Evolutionary conservation across 2,888 invertebrate species (phyloP), one percentile per base, ranked within the genome.

Genomic region (Melanostoma mellinum): DNA sequence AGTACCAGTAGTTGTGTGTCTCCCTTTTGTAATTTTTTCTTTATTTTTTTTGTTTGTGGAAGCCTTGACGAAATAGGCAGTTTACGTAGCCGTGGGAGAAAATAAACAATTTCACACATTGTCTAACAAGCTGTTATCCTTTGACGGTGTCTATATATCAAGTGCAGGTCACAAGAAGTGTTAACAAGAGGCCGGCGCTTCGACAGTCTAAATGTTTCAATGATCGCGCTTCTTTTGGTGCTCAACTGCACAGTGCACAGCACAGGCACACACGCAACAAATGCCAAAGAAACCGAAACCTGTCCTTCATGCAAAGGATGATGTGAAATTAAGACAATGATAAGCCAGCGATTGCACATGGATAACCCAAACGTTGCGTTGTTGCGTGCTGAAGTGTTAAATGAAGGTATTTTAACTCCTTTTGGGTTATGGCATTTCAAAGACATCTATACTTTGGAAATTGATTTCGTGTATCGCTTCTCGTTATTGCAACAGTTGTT

Each of bases 341-440:
- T 78, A 71, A 48, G 30, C 50, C 42, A 32, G 46, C 38, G 58
- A 78, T 69, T 78, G 68, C 73, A 48, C 30, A 74, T 69, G 73
- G 78, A 78, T 78, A 75, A 55, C 10, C 35, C 30, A 35, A 50
- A 67, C 56, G 67, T 33, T 60, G 20, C 20, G 58, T 42, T 50
- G 50, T 78, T 82, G 82, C 82, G 82, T 82, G 82, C 73, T 74
- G 72, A 76, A 65, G 73, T 74, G 73, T 78, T 73, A 74, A 73
- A 60, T 69, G 73, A 78, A 58, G 56, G 50, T 40, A 48, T 33
- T 48, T 44, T 55, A 68, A 6, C 58, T 71, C 63, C 6, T 36
- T 36, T 48, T 46, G 3, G 53, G 55, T 69, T 74, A 73, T 60
- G 44, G 53, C 20, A 53, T 73, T 79, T 61, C 52, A 52, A 48